phyloP scores from a whole-genome alignment of 2,888 invertebrate species.

The Megaustenia siamemsis region DNA sequence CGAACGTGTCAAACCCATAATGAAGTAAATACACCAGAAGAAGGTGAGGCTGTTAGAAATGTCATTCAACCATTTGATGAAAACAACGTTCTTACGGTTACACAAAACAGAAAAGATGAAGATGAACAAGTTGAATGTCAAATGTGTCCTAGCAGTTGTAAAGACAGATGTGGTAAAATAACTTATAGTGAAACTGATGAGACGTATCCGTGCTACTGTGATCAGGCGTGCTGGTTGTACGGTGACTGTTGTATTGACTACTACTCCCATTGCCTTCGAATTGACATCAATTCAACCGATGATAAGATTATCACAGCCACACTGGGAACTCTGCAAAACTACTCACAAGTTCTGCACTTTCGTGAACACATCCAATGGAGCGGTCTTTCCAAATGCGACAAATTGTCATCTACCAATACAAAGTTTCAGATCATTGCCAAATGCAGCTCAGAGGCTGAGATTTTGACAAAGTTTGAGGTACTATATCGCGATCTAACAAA shows the following conservation, averaged over 20 bases:
- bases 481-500: not conserved
- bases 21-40: too few relatives aligned
- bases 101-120: too few relatives aligned
- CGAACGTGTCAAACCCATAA: too few relatives aligned
- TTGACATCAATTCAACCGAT: conserved; percentile 17
- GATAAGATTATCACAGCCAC: not conserved
- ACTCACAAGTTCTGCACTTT: conserved; percentile 19
- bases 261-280: conserved; percentile 41
- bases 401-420: not conserved
- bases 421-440: conserved; percentile 6
- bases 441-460: not conserved
- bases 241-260: conserved; percentile 56
- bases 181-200: not conserved
- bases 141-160: not conserved
- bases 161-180: conserved; percentile 3
- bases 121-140: too few relatives aligned
- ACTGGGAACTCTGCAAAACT: not conserved
- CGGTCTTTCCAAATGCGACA: not conserved
- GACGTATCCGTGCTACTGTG: conserved; percentile 40
- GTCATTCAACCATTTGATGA: too few relatives aligned
- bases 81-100: too few relatives aligned
- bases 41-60: too few relatives aligned
- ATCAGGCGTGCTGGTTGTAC: conserved; percentile 48
- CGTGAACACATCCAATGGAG: not conserved
- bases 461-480: not conserved